phyloP scores from a whole-genome alignment of 1,140 invertebrate species.

The Battus philenor region DNA sequence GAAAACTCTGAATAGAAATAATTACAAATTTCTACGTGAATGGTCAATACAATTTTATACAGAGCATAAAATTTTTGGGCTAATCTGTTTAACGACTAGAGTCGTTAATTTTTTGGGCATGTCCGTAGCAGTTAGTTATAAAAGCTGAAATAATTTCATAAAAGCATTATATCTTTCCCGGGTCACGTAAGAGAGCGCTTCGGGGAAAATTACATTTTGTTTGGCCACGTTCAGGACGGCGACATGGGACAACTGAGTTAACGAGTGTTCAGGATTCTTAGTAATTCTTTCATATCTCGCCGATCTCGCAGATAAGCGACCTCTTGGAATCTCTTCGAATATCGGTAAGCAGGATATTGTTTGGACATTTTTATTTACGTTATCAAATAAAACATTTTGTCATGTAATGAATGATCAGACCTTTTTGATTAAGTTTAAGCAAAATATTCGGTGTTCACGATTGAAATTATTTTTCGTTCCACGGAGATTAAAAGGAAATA shows the following conservation, averaged over 20 bases:
- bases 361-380: conserved; percentile 22
- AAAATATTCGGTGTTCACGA: not conserved
- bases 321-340: conserved; percentile 39
- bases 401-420: conserved; percentile 1
- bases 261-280: conserved; percentile 61
- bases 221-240: conserved; percentile 52
- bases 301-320: conserved; percentile 40
- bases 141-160: conserved; percentile 68
- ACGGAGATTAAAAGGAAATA: no score
- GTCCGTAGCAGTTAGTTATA: conserved; percentile 51
- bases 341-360: conserved; percentile 37
- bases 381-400: conserved; percentile 29
- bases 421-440: conserved; percentile 4
- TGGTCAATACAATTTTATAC: no score
- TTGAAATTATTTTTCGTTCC: no score
- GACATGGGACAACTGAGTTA: conserved; percentile 66
- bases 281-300: conserved; percentile 59
- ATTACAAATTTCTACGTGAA: no score
- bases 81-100: conserved; percentile 37
- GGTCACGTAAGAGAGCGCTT: conserved; percentile 65
- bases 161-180: conserved; percentile 63
- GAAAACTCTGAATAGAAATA: no score
- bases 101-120: conserved; percentile 46
- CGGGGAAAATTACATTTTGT: conserved; percentile 70
- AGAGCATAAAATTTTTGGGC: no score